Base-by-base conservation (phyloP, 2,888 invertebrate genomes). In the Eudemis profundana region DNA sequence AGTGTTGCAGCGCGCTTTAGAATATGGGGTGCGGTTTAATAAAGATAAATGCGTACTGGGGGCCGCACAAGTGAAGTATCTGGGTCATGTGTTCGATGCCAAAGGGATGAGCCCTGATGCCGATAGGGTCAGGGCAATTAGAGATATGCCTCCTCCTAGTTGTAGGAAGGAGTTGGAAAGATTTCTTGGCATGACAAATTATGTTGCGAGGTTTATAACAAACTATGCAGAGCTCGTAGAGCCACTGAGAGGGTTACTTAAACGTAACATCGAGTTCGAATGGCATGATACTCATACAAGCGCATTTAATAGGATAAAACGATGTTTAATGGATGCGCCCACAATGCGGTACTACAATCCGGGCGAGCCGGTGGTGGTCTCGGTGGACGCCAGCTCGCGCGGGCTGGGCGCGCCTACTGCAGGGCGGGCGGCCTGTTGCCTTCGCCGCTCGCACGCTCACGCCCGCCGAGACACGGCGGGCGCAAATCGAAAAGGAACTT, bases 391-490 rank as follows among this genome's bases (percentile, higher is more conserved):
- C 5, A 47, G 47, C 23, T 21, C 47, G 2, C 47, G 23, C 4
- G 47, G 47, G n/a, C 23, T 47, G n/a, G 47, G 47, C 5, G 47
- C 47, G 47, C 47, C 4, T 47, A n/a, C 19, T 64, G 64, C 64
- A 57, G 50, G 42, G 33, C 19, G 64, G 64, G n/a, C 64, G 64
- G 42, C 64, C 64, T 1, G 64, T 64, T 12, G 64, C 29, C 38
- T 64, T 36, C 33, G 53, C 53, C 4, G 53, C 47, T 0, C 47
- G 47, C 23, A 27, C 27, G 27, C 47, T n/a, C 47, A 27, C 27
- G 14, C 8, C 27, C 27, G 27, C 27, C 27, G 27, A 27, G 7
- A 27, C 27, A 4, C 38, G 38, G 3, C 10, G 38, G 38, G 38
- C 38, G 38, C 38, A 38, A 14, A 38, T 38, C 4, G 38, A 38